Conservation (phyloP, 2,888 invertebrate species). For the Parasteatoda lunata region DNA sequence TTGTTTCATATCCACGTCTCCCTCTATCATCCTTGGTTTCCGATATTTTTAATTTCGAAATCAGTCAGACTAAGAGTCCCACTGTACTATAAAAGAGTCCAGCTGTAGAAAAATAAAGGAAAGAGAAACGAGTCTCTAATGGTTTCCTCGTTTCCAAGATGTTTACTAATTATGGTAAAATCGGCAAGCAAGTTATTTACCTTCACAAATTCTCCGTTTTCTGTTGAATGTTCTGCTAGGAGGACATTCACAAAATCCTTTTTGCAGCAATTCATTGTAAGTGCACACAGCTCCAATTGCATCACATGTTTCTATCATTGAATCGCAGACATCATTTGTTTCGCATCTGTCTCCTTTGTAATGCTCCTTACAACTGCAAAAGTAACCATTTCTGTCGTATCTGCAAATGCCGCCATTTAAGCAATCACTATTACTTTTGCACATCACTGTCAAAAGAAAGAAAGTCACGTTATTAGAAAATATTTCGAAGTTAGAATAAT, state of each 20-base stretch:
- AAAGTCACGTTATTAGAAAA: no score
- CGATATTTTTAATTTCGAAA: no score
- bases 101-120: no score
- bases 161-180: no score
- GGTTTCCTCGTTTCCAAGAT: no score
- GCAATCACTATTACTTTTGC: not conserved
- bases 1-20: no score
- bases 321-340: not conserved
- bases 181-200: not conserved
- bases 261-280: not conserved
- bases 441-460: not conserved
- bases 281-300: not conserved
- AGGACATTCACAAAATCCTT: not conserved
- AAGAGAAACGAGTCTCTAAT: no score
- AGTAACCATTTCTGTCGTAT: not conserved
- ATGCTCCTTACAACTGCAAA: not conserved
- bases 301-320: not conserved
- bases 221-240: not conserved
- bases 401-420: not conserved
- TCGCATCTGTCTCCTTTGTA: conserved; percentile 3
- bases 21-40: no score
- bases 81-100: no score
- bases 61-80: no score
- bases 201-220: not conserved
- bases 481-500: no score